Conservation (phyloP, 2,888 invertebrate species). For the Gerris lacustris region DNA sequence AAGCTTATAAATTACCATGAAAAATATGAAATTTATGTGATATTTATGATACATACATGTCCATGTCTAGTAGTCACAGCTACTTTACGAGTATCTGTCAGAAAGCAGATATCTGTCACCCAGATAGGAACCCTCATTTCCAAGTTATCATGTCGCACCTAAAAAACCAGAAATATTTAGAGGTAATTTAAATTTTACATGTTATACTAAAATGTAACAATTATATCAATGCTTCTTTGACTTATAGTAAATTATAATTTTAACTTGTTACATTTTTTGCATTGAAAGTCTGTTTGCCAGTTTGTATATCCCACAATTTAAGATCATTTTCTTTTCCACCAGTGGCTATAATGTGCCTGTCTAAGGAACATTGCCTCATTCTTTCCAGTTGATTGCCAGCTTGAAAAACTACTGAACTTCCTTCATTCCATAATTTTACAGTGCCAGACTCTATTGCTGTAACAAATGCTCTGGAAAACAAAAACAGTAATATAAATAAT, state of each 20-base stretch:
- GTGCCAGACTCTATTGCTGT: slow-evolving; percentile 50
- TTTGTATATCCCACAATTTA: slow-evolving; percentile 65
- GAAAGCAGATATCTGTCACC: slow-evolving; percentile 69
- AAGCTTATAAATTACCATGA: too few species aligned
- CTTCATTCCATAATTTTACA: slow-evolving; percentile 46
- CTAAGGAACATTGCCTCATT: slow-evolving; percentile 50
- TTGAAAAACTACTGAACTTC: slow-evolving; percentile 36
- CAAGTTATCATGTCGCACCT: slow-evolving; percentile 71
- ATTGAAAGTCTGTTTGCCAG: slow-evolving; percentile 40
- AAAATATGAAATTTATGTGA: too few species aligned
- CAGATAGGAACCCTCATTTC: slow-evolving; percentile 74
- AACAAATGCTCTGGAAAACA: slow-evolving; percentile 38
- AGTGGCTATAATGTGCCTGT: slow-evolving; percentile 56
- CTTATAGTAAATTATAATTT: slow-evolving; percentile 4
- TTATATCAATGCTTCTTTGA: not conserved
- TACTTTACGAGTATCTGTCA: slow-evolving; percentile 48
- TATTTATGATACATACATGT: slow-evolving; percentile 47
- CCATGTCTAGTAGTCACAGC: slow-evolving; percentile 73
- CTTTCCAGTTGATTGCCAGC: slow-evolving; percentile 50
- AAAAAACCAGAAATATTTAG: slow-evolving; percentile 22
- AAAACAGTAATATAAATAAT: not conserved
- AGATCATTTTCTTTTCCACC: slow-evolving; percentile 85
- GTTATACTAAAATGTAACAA: slow-evolving; percentile 13
- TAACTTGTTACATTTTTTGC: slow-evolving; percentile 47
- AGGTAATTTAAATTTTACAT: slow-evolving; percentile 12